phyloP scores from a whole-genome alignment of 1,140 invertebrate species.

The Trigoniulus corallinus region DNA sequence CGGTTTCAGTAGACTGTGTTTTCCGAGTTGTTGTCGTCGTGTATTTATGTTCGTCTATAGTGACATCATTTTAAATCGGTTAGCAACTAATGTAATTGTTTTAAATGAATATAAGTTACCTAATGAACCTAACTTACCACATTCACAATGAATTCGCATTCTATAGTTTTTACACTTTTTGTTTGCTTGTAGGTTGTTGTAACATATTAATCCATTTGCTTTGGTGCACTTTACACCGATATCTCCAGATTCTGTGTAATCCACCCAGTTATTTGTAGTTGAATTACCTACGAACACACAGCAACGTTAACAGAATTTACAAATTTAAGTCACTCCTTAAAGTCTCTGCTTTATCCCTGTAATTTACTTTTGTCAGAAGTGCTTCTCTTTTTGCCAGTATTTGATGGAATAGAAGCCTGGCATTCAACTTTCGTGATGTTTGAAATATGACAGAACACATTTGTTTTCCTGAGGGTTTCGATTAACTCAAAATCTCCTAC shows the following conservation, averaged over 20 bases:
- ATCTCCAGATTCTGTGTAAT: constrained; percentile 14
- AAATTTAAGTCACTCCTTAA: too few species aligned
- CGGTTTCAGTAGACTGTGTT: too few species aligned
- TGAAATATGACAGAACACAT: constrained; percentile 14
- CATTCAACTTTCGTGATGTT: constrained; percentile 18
- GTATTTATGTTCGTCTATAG: too few species aligned
- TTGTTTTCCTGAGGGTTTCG: constrained; percentile 14
- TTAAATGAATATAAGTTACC: neutral
- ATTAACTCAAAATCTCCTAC: constrained; percentile 22
- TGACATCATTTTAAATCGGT: too few species aligned
- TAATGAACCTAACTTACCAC: constrained; percentile 1
- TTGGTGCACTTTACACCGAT: constrained; percentile 13
- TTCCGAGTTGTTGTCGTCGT: too few species aligned
- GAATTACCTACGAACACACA: too few species aligned
- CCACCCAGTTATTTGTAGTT: constrained; percentile 2
- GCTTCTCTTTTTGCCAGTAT: neutral
- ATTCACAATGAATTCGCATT: constrained; percentile 10
- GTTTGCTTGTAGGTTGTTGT: constrained; percentile 15
- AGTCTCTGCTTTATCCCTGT: too few species aligned
- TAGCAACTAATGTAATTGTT: too few species aligned
- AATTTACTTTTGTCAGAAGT: neutral
- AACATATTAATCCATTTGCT: constrained; percentile 14
- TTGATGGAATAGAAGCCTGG: neutral
- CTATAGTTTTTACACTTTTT: constrained; percentile 10
- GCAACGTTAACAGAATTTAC: too few species aligned